A percentile compares a stretch with the other conserved stretches of the same genome.
phyloP scores from a whole-genome alignment of 2,797 vertebrate genomes.

The Taenioides sp. region DNA sequence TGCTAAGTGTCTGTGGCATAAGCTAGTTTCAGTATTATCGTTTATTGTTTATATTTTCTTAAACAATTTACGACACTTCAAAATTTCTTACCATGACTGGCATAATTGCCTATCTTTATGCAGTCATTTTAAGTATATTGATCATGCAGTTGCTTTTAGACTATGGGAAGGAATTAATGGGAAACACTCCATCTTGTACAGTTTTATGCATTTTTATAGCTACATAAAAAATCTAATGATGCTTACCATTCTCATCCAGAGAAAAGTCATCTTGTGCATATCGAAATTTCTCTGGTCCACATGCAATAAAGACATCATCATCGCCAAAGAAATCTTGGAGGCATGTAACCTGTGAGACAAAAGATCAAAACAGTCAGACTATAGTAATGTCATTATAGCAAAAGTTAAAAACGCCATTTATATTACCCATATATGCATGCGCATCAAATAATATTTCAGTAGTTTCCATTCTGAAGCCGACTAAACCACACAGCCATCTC shows the following conservation, averaged over 20 bases:
- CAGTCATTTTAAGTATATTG: too few relatives aligned
- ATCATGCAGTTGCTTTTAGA: too few relatives aligned
- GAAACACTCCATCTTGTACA: too few relatives aligned
- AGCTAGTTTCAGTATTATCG: too few relatives aligned
- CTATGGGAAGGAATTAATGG: too few relatives aligned
- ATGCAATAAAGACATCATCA: constrained; percentile 96
- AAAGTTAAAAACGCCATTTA: not conserved
- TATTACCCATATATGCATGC: not conserved
- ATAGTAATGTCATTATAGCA: not conserved
- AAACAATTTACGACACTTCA: too few relatives aligned
- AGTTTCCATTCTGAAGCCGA: not conserved
- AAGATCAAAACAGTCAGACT: constrained; percentile 22
- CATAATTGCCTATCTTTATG: too few relatives aligned
- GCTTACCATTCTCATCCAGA: constrained; percentile 93
- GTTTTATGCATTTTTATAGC: not conserved
- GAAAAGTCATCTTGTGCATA: constrained; percentile 99
- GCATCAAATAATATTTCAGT: not conserved
- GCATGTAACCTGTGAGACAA: constrained; percentile 86
- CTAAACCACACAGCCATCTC: not conserved
- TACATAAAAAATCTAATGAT: not conserved
- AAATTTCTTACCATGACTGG: too few relatives aligned
- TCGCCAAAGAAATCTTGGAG: constrained; percentile 99
- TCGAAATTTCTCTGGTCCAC: constrained; percentile 98
- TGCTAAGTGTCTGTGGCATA: too few relatives aligned
- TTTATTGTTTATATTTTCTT: too few relatives aligned